phyloP scores from a whole-genome alignment of 2,888 invertebrate genomes.

The Argyresthia goedartella region DNA sequence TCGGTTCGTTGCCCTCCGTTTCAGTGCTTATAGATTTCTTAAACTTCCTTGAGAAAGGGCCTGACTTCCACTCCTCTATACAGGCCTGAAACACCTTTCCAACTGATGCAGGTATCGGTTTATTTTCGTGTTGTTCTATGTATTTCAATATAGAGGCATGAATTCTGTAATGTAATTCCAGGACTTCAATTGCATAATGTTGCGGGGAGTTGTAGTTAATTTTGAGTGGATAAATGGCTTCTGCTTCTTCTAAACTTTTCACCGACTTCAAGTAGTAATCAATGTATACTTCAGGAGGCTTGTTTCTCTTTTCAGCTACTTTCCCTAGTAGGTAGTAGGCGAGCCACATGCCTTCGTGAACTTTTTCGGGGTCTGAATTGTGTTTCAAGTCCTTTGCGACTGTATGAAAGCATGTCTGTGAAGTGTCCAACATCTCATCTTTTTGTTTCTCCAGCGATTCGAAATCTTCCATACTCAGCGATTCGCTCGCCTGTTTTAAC shows the following conservation, averaged over 20 bases:
- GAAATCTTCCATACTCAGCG: conserved; percentile 80
- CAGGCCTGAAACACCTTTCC: conserved; percentile 73
- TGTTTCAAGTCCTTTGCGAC: conserved; percentile 74
- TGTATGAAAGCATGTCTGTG: conserved; percentile 82
- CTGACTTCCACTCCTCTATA: conserved; percentile 60
- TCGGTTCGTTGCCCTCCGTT: conserved; percentile 23
- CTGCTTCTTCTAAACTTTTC: conserved; percentile 81
- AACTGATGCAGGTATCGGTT: conserved; percentile 71
- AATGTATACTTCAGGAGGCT: conserved; percentile 79
- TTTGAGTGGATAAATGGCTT: conserved; percentile 87
- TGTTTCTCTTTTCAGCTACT: conserved; percentile 88
- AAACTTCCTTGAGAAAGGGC: conserved; percentile 47
- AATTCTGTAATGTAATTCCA: conserved; percentile 88
- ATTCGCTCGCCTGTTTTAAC: conserved; percentile 84
- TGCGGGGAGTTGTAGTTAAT: conserved; percentile 89
- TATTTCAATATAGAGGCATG: conserved; percentile 92
- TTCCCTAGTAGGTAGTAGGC: conserved; percentile 97
- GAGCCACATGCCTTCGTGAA: conserved; percentile 90
- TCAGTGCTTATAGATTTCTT: conserved; percentile 24
- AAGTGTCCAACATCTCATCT: conserved; percentile 82
- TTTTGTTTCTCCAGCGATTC: conserved; percentile 82
- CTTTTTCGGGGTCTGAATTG: conserved; percentile 62
- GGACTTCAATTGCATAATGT: conserved; percentile 86
- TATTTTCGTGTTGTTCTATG: conserved; percentile 82
- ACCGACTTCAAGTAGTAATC: conserved; percentile 86